These are phyloP conservation scores for Zaprionus davidi DNA, from an alignment of 1,140 invertebrate genomes.

Conservation along the genomic window DNA sequence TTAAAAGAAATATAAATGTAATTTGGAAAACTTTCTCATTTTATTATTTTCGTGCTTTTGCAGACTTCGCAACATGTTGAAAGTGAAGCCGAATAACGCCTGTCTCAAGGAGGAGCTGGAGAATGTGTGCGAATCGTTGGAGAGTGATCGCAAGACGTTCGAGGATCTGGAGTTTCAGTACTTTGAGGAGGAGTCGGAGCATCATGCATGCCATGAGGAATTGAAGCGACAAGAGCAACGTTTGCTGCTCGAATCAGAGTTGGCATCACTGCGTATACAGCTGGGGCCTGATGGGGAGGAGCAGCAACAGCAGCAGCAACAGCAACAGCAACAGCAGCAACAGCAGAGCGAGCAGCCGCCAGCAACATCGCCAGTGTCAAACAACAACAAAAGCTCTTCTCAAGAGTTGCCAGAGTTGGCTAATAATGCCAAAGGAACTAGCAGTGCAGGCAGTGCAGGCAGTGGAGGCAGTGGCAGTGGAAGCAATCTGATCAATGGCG, in stretches of 20 bases:
- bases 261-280: slow-evolving; percentile 63
- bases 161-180: slow-evolving; percentile 97
- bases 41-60: slow-evolving; percentile 13
- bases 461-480: slow-evolving; percentile 1
- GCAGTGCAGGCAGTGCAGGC: slow-evolving; percentile 4
- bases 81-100: slow-evolving; percentile 84
- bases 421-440: slow-evolving; percentile 9
- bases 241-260: slow-evolving; percentile 83
- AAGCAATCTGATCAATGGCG: slow-evolving; percentile 65
- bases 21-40: too few species aligned
- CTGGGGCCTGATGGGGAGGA: slow-evolving; percentile 54
- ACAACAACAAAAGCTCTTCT: slow-evolving; percentile 2
- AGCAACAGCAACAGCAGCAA: slow-evolving; percentile 13
- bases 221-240: slow-evolving; percentile 90
- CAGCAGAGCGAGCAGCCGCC: slow-evolving; percentile 23
- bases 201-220: slow-evolving; percentile 92
- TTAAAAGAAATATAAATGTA: slow-evolving; percentile 1
- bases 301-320: not conserved
- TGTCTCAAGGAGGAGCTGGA: slow-evolving; percentile 87
- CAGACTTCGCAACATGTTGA: slow-evolving; percentile 86
- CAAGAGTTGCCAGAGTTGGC: not conserved
- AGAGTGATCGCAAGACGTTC: slow-evolving; percentile 91
- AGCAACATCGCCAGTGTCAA: not conserved
- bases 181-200: slow-evolving; percentile 94
- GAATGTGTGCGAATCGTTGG: slow-evolving; percentile 88